Evolutionary conservation across 2,113 vertebrate species (phyloP), one percentile per base, ranked within the genome.

Genomic region (Cinclus mexicanus): DNA sequence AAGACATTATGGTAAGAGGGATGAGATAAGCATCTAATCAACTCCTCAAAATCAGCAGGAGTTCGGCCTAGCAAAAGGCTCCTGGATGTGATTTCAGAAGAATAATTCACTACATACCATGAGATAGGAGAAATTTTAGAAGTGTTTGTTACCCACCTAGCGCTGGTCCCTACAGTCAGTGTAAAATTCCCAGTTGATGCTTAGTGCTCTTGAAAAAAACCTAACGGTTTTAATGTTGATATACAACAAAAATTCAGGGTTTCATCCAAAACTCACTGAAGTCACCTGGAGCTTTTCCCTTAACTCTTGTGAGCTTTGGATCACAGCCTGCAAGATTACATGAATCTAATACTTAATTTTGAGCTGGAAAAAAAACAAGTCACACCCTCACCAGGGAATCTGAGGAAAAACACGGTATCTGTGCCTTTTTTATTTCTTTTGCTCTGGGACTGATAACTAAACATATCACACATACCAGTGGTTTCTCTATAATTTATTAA

Each of bases 221-320:
- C 64, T 84, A 95, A 82, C 3, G 25, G 93, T 82, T 95, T 91
- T 76, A 95, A 87, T 79, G 83, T 56, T 95, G 94, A 33, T 53
- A 93, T 94, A 81, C 53, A 91, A 87, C 81, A 97, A 97, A 97
- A 95, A 97, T 93, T 79, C 44, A 87, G 83, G 19, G 89, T 72
- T 89, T 89, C 87, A 93, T 95, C 96, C 96, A 95, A 95, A 95
- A 95, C 94, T 92, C 94, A 94, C 83, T 96, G 89, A 96, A 94
- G 91, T 97, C 91, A 95, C 89, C 95, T 95, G 95, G 94, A 96
- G 69, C 52, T 92, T 94, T 97, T 95, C 91, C 94, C 91, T 94
- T 63, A 89, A 89, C 80, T 94, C 91, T 64, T 95, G 94, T 96
- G 81, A 94, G 91, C 69, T 97, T 96, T 97, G 96, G 95, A 97